Percentiles rank a stretch among this genome's conserved stretches.
These are phyloP conservation scores for Lophotriccus pileatus DNA, from an alignment of 2,797 vertebrate species.

Conservation along the genomic window DNA sequence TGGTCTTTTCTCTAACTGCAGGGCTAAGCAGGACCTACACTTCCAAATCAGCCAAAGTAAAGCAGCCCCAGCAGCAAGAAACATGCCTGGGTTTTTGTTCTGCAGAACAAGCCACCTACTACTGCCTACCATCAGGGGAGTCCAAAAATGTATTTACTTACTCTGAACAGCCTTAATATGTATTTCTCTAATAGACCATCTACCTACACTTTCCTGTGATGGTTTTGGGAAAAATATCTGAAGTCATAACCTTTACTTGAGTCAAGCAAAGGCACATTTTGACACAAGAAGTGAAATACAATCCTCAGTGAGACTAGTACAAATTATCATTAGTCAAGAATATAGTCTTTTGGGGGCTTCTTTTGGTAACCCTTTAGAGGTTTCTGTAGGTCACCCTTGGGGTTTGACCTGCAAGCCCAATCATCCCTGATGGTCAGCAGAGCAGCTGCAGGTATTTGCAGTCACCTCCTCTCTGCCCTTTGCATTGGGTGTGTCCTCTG, in stretches of 20 bases:
- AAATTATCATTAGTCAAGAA: background rate
- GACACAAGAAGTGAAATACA: background rate
- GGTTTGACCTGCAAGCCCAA: background rate
- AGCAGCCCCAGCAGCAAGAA: background rate
- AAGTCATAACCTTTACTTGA: background rate
- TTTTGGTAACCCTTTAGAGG: background rate
- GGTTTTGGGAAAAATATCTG: background rate
- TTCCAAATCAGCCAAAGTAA: background rate
- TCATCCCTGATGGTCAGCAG: background rate
- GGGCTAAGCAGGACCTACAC: background rate
- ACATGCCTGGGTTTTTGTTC: too few relatives aligned
- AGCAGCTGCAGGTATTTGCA: background rate
- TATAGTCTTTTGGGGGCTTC: accelerated
- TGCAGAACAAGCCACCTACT: too few relatives aligned
- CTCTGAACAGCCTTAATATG: background rate
- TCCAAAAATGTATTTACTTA: background rate
- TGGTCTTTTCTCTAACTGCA: background rate
- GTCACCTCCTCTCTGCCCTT: background rate
- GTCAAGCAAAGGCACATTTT: background rate
- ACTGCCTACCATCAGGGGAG: too few relatives aligned
- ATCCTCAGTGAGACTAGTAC: background rate
- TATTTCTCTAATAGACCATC: background rate
- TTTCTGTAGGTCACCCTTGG: background rate
- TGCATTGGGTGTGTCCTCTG: background rate
- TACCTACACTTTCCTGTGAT: background rate